Evolutionary conservation across 2,113 vertebrate species (phyloP), one percentile per base, ranked within the genome.

Genomic region (Verasper variegatus): DNA sequence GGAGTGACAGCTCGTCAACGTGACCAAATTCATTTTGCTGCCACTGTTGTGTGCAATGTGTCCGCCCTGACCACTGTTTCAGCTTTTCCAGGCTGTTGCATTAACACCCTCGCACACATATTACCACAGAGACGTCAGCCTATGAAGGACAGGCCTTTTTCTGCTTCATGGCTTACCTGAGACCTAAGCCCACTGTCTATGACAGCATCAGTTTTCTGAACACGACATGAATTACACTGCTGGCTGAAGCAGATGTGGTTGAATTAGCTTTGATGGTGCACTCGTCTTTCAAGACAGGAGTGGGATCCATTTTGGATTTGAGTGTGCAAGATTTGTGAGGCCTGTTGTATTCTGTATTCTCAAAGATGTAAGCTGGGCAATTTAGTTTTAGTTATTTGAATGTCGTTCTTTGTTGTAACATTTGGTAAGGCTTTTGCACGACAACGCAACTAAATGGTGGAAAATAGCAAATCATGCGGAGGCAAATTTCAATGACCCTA

Each of bases 21-120:
- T 31, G 65, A 85, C 79, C 88, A 80, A 80, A 89, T 91, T 88
- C 61, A 86, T 89, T 91, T 79, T 63, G 63, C 77, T 81, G 62
- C 74, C 51, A 67, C 63, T 27, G 8, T 78, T 76, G 67, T 67
- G 72, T 64, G 72, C 76, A 35, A 54, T 54, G 73, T 64, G 71
- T 67, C 87, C 88, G 78, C 73, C 76, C 35, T 75, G 74, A 56
- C 79, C 74, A 83, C 69, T 76, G 85, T 85, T 84, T 86, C 77
- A 75, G 85, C 88, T 88, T 82, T 85, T 88, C 78, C 81, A 64
- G 84, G 76, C 82, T 69, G 62, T 56, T 82, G 81, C 81, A 65
- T 82, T 86, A 85, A 92, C 83, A 89, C 82, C 85, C 78, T 80
- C 74, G 76, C 78, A 68, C 76, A 87, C 56, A 77, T 59, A 86